Conservation (phyloP, 2,888 invertebrate genomes). For the Alitta virens region DNA sequence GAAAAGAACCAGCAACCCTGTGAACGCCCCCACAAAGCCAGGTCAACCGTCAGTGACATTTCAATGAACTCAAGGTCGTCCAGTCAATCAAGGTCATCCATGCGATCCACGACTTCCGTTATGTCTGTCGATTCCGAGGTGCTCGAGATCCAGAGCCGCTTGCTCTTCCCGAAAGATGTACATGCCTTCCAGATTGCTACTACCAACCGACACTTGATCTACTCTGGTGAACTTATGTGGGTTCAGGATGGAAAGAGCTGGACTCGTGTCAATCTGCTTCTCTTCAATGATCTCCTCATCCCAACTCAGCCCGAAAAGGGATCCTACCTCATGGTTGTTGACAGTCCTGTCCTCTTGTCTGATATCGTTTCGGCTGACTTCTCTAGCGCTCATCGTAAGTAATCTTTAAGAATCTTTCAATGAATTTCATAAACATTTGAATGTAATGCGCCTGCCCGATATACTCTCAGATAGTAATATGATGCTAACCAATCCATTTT, state of each 20-base stretch:
- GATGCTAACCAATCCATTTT: background rate
- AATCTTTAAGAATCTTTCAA: background rate
- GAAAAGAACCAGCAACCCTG: background rate
- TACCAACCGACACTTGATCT: slow-evolving; percentile 22
- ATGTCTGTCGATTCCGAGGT: slow-evolving; percentile 42
- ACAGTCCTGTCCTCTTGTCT: slow-evolving; percentile 7
- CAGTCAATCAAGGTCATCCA: background rate
- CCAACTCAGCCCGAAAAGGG: slow-evolving; percentile 12
- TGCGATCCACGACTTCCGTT: slow-evolving; percentile 12
- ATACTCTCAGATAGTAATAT: background rate
- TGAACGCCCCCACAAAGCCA: background rate
- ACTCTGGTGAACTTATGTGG: slow-evolving; percentile 15
- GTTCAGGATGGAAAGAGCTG: background rate
- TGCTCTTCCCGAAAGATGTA: slow-evolving; percentile 41
- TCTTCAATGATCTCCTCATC: slow-evolving; percentile 22
- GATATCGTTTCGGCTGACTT: slow-evolving; percentile 10
- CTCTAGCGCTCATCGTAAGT: slow-evolving; percentile 14
- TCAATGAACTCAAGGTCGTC: background rate
- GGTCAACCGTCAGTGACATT: background rate
- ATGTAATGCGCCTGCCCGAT: background rate
- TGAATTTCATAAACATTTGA: background rate
- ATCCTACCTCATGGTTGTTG: slow-evolving; percentile 10
- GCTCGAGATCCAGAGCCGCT: slow-evolving; percentile 44
- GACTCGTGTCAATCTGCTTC: slow-evolving; percentile 5
- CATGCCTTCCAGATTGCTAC: slow-evolving; percentile 15